A percentile compares a stretch with the other conserved stretches of the same genome.
These are phyloP conservation scores for Nasonia longicornis DNA, from an alignment of 1,140 invertebrate genomes.

Conservation along the genomic window DNA sequence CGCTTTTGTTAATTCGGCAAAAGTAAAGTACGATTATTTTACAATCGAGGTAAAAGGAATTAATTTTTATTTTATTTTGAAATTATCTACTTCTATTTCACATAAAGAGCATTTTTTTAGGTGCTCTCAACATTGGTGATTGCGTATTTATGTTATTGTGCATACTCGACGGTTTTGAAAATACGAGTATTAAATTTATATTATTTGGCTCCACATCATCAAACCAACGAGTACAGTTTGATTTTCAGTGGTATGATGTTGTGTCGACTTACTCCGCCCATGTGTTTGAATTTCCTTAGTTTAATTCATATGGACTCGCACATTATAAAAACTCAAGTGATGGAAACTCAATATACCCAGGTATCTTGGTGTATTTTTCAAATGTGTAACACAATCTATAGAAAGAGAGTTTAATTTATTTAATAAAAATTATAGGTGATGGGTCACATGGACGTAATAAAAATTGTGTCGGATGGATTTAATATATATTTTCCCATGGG, in stretches of 20 bases:
- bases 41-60: conserved; percentile 86
- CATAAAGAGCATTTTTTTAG: conserved; percentile 66
- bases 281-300: conserved; percentile 98
- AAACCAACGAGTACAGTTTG: conserved; percentile 98
- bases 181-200: conserved; percentile 97
- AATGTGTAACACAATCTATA: conserved; percentile 18
- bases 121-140: conserved; percentile 90
- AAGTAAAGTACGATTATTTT: conserved; percentile 89
- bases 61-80: conserved; percentile 29
- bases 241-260: conserved; percentile 99
- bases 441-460: conserved; percentile 99
- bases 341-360: conserved; percentile 91
- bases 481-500: conserved; percentile 99
- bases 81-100: conserved; percentile 1
- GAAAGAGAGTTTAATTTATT: conserved; percentile 2
- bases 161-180: conserved; percentile 97
- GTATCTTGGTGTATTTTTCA: conserved; percentile 65
- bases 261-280: conserved; percentile 95
- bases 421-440: conserved; percentile 81
- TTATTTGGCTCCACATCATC: conserved; percentile 96
- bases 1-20: conserved; percentile 86
- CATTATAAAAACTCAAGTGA: conserved; percentile 83
- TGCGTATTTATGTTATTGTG: conserved; percentile 95
- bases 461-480: conserved; percentile 97
- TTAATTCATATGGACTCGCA: conserved; percentile 99